A percentile compares a stretch with the other conserved stretches of the same genome.
Conservation (phyloP, 2,888 invertebrate genomes). For the Catocala fraxini region DNA sequence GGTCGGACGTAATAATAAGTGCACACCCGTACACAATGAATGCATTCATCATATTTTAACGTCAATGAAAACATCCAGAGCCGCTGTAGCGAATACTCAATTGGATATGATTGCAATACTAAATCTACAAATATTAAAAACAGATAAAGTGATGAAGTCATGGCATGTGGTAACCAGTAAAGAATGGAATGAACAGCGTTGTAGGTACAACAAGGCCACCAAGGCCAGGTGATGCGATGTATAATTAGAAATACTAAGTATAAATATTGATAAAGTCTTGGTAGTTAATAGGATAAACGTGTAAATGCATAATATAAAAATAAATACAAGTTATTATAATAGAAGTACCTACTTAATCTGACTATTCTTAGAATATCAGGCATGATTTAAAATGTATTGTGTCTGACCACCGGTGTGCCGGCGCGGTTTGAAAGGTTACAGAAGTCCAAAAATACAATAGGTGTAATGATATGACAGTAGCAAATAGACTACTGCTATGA, state of each 20-base stretch:
- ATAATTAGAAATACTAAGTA: constrained; percentile 12
- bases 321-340: no score
- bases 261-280: background rate
- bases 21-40: constrained; percentile 64
- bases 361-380: no score
- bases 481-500: no score
- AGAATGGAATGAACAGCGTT: constrained; percentile 29
- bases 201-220: constrained; percentile 3
- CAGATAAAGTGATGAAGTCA: constrained; percentile 33
- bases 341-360: no score
- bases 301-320: no score
- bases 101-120: constrained; percentile 61
- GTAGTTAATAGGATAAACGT: no score
- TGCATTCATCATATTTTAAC: constrained; percentile 75
- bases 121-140: constrained; percentile 42
- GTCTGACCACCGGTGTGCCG: no score
- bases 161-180: constrained; percentile 12
- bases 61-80: constrained; percentile 69
- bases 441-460: no score
- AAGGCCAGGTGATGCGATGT: constrained; percentile 24
- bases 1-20: constrained; percentile 66
- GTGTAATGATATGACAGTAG: no score
- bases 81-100: constrained; percentile 65
- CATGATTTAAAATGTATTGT: no score
- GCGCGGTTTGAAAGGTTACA: no score